phyloP scores from a whole-genome alignment of 2,797 vertebrate genomes.

The Thaleichthys pacificus region DNA sequence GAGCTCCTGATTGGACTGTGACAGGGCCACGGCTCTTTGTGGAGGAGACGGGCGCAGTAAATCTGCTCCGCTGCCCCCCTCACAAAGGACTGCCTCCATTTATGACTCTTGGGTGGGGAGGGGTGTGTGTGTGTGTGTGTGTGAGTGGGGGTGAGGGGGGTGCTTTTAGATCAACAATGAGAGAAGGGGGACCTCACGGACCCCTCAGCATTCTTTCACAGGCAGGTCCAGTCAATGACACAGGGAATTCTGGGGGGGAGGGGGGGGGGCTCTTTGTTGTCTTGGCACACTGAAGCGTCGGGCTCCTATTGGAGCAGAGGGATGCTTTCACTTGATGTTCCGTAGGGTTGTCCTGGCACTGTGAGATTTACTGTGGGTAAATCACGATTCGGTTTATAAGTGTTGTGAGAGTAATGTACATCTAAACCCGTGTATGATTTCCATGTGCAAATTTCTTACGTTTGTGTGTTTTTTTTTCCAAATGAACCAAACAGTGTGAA shows the following conservation, averaged over 20 bases:
- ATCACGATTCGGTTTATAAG: no score
- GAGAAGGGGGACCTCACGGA: constrained; percentile 60
- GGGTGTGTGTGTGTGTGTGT: no score
- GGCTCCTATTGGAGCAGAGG: constrained; percentile 15
- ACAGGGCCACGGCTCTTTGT: constrained; percentile 68
- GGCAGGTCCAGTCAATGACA: constrained; percentile 48
- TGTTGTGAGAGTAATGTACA: no score
- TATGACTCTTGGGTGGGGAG: constrained; percentile 59
- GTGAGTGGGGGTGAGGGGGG: constrained; percentile 57
- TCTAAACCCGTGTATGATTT: no score
- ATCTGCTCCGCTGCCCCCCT: constrained; percentile 66
- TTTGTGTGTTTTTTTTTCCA: no score
- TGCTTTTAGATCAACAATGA: constrained; percentile 69
- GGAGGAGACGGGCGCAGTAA: constrained; percentile 67
- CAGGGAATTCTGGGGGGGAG: constrained; percentile 60
- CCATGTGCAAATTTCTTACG: no score
- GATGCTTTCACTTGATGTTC: constrained; percentile 18
- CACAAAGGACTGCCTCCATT: constrained; percentile 69
- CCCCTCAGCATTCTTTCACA: constrained; percentile 70
- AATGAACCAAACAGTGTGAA: no score
- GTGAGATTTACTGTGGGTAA: no score
- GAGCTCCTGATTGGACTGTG: constrained; percentile 67
- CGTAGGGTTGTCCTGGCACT: constrained; percentile 11
- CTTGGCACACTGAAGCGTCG: constrained; percentile 41
- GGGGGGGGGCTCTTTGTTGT: constrained; percentile 45